A percentile compares a stretch with the other conserved stretches of the same genome.
Conservation (phyloP, 2,113 vertebrate species). For the Hassar affinis region DNA sequence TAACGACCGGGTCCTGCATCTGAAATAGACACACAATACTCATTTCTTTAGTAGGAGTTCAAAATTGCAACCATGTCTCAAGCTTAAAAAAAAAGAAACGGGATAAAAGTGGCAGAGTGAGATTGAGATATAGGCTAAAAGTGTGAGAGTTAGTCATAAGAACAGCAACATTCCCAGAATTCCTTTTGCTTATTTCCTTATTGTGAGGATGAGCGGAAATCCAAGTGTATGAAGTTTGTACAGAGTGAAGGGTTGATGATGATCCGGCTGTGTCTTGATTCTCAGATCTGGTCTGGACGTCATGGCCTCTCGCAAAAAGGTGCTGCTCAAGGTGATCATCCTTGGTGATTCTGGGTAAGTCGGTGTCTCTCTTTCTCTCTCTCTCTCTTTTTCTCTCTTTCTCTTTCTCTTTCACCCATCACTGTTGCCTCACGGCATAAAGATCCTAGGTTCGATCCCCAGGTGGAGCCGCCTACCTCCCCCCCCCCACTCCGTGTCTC, state of each 20-base stretch:
- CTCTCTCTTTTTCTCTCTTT: fast-evolving
- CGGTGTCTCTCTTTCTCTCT: neutral
- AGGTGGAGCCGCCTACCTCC: no score
- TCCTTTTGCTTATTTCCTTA: no score
- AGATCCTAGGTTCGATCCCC: no score
- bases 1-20: neutral
- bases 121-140: neutral
- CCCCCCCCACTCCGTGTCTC: no score
- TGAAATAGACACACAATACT: no score
- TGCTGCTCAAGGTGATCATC: slow-evolving; percentile 63
- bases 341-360: slow-evolving; percentile 64
- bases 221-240: neutral
- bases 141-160: neutral
- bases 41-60: no score
- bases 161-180: neutral
- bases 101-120: neutral
- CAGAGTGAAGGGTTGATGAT: neutral
- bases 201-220: neutral
- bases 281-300: slow-evolving; percentile 43
- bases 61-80: neutral
- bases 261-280: neutral
- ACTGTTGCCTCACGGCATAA: no score
- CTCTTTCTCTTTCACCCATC: no score
- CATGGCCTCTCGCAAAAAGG: slow-evolving; percentile 63
- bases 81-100: no score